These are phyloP conservation scores for Galemys pyrenaicus DNA, from an alignment of 2,113 vertebrate genomes.

Conservation along the genomic window DNA sequence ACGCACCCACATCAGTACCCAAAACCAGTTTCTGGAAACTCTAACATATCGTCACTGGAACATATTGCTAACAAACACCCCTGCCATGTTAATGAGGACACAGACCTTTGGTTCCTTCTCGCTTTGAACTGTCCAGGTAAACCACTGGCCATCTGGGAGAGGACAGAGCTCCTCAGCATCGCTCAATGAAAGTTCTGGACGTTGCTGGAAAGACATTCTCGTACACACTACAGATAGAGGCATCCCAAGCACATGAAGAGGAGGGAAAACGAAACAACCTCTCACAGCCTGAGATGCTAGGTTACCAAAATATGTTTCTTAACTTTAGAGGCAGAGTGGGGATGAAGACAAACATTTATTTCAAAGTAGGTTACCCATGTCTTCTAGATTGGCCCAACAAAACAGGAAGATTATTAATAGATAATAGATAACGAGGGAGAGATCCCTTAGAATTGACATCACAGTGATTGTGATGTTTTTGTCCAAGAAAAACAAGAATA, in stretches of 20 bases:
- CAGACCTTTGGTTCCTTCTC: background rate
- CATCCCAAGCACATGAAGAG: background rate
- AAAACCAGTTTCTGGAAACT: background rate
- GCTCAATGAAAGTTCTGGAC: background rate
- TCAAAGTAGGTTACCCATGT: background rate
- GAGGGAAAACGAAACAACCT: background rate
- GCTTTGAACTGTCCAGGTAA: background rate
- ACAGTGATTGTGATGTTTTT: background rate
- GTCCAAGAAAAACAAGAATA: background rate
- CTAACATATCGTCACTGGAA: too few relatives aligned
- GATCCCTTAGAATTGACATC: background rate
- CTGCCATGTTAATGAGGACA: background rate
- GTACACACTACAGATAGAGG: background rate
- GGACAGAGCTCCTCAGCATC: background rate
- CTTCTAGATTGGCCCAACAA: background rate
- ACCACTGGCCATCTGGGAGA: background rate
- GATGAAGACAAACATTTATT: background rate
- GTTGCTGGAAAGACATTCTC: constrained; percentile 1
- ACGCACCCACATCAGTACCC: background rate
- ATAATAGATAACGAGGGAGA: too few relatives aligned
- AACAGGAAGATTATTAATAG: background rate
- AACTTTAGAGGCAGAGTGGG: background rate
- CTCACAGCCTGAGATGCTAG: background rate
- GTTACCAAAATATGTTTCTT: background rate
- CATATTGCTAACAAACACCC: too few relatives aligned